phyloP scores from a whole-genome alignment of 2,113 vertebrate genomes.

The Cochlearius cochlearius region DNA sequence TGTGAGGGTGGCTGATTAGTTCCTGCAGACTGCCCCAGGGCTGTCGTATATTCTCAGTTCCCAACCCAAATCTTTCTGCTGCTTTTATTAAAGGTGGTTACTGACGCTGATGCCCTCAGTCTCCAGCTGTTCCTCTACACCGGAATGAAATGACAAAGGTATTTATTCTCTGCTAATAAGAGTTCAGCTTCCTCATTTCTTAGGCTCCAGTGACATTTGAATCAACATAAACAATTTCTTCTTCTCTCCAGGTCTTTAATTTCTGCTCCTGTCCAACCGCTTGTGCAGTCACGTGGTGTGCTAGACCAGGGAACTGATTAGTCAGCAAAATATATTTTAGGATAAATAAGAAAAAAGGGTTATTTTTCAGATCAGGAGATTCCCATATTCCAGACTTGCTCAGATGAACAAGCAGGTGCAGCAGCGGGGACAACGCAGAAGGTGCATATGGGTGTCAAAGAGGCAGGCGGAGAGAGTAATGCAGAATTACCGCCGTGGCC shows the following conservation, averaged over 20 bases:
- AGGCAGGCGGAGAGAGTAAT: background rate
- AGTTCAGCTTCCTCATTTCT: background rate
- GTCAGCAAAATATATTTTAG: background rate
- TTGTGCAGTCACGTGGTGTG: background rate
- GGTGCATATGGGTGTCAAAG: background rate
- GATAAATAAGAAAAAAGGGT: background rate
- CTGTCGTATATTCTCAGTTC: accelerated
- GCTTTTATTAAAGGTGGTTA: background rate
- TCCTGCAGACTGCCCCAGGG: background rate
- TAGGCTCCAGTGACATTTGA: background rate
- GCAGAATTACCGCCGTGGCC: background rate
- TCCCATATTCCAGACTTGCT: background rate
- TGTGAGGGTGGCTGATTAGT: background rate
- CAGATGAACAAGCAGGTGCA: background rate
- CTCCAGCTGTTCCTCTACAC: background rate
- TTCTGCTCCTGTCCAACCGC: background rate
- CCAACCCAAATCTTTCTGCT: background rate
- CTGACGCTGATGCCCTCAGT: background rate
- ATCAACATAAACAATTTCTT: background rate
- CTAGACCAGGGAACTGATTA: background rate
- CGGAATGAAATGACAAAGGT: background rate
- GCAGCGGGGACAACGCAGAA: background rate
- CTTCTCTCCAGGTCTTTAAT: background rate
- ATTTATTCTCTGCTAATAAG: background rate
- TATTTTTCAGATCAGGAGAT: background rate